Conservation (phyloP, 2,888 invertebrate genomes). For the Eurois occulta region DNA sequence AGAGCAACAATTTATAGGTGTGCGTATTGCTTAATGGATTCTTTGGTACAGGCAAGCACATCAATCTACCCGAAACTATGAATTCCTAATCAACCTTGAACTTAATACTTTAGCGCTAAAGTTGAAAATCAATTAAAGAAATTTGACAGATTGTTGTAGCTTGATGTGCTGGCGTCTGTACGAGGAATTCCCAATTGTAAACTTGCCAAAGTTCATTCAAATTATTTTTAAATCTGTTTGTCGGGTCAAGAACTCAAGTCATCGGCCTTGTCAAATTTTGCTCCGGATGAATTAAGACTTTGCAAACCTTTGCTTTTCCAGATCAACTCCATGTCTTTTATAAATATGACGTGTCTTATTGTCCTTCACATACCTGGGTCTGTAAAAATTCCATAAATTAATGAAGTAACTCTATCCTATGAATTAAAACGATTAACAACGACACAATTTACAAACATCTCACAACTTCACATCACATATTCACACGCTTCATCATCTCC, state of each 20-base stretch:
- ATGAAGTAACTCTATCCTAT: slow-evolving; percentile 18
- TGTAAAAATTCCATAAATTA: slow-evolving; percentile 17
- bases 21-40: neutral
- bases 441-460: slow-evolving; percentile 41
- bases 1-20: slow-evolving; percentile 8
- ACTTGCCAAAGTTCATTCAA: neutral
- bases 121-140: too few species aligned
- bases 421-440: slow-evolving; percentile 36
- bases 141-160: too few species aligned
- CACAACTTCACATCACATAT: slow-evolving; percentile 53
- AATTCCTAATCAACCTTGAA: too few species aligned
- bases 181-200: neutral
- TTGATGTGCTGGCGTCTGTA: too few species aligned
- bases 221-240: neutral
- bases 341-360: neutral
- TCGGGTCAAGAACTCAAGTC: neutral
- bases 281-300: neutral
- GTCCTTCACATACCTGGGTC: neutral
- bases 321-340: neutral
- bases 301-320: neutral
- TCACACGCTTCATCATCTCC: slow-evolving; percentile 72
- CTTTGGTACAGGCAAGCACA: neutral
- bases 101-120: too few species aligned
- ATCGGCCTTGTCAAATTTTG: neutral
- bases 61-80: too few species aligned